A percentile compares a stretch with the other conserved stretches of the same genome.
phyloP scores from a whole-genome alignment of 2,888 invertebrate genomes.

The Saturnia japonica region DNA sequence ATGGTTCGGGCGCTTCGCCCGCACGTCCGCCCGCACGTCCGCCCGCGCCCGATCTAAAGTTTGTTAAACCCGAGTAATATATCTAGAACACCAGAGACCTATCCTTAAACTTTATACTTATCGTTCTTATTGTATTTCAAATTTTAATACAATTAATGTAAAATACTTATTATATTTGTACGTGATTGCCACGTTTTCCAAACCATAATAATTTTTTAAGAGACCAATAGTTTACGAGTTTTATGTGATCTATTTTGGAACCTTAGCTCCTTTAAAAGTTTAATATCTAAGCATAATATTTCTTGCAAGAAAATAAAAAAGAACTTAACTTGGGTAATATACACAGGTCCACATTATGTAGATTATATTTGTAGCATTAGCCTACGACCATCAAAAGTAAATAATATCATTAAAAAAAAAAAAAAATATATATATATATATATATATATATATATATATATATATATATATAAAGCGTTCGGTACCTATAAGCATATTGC shows the following conservation, averaged over 20 bases:
- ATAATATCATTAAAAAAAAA: too few species aligned
- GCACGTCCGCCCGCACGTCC: not conserved
- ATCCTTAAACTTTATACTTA: not conserved
- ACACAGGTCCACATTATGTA: too few species aligned
- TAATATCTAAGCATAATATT: too few species aligned
- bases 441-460: too few species aligned
- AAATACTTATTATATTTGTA: not conserved
- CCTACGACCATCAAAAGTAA: too few species aligned
- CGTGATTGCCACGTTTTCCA: not conserved
- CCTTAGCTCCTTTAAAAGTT: not conserved
- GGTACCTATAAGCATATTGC: too few species aligned
- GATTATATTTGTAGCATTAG: too few species aligned
- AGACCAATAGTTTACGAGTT: not conserved
- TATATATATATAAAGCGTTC: too few species aligned
- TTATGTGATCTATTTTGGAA: not conserved
- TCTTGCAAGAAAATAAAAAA: too few species aligned
- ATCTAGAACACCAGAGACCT: not conserved
- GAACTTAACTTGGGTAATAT: too few species aligned
- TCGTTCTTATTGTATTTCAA: slow-evolving; percentile 2
- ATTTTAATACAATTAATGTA: slow-evolving; percentile 10
- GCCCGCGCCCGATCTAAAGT: not conserved
- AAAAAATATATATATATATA: too few species aligned
- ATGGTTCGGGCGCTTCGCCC: not conserved
- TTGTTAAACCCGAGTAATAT: slow-evolving; percentile 8
- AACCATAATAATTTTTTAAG: not conserved